Conservation (phyloP, 2,113 vertebrate genomes). For the Lycaon pictus region DNA sequence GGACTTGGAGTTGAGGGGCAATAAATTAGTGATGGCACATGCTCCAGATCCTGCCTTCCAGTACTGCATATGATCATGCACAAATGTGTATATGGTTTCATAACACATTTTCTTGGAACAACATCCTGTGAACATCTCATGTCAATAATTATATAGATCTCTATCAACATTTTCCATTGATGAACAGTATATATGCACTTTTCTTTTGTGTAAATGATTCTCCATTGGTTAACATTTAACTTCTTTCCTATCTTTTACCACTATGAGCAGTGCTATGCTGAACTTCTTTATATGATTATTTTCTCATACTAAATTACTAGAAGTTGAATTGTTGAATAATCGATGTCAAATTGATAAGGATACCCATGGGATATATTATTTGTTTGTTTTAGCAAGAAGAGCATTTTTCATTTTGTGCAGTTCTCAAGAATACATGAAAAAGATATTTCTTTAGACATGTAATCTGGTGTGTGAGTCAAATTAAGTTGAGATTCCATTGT, state of each 20-base stretch:
- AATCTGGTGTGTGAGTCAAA: background rate
- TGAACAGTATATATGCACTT: background rate
- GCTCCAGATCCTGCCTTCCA: background rate
- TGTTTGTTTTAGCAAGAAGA: conserved; percentile 43
- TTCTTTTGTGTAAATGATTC: background rate
- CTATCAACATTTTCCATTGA: background rate
- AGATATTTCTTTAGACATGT: background rate
- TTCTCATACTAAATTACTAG: conserved; percentile 49
- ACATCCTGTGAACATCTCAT: background rate
- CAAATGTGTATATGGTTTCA: background rate
- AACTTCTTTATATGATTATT: conserved; percentile 6
- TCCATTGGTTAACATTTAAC: background rate
- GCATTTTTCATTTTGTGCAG: conserved; percentile 15
- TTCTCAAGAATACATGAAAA: conserved; percentile 21
- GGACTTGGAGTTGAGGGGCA: conserved; percentile 16
- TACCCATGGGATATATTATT: background rate
- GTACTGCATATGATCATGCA: background rate
- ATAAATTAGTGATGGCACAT: background rate
- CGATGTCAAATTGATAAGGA: conserved; percentile 3
- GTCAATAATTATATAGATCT: background rate
- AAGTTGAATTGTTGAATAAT: conserved; percentile 39
- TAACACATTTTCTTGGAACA: background rate
- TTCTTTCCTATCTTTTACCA: background rate
- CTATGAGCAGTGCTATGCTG: background rate
- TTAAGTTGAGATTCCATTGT: background rate